phyloP scores from a whole-genome alignment of 2,797 vertebrate species.

The Phoxinus dragarum region DNA sequence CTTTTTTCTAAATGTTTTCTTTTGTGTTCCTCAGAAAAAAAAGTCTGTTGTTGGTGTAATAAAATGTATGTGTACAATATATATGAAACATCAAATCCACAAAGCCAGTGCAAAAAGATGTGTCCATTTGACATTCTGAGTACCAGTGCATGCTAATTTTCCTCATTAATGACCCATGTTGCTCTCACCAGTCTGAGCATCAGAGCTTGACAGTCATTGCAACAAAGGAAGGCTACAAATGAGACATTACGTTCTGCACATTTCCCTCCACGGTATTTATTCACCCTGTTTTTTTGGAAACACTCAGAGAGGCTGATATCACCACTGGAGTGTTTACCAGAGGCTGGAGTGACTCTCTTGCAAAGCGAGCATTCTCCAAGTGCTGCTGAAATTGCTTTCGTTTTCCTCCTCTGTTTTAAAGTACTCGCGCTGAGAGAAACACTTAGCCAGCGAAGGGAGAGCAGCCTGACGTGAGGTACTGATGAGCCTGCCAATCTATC shows the following conservation, averaged over 20 bases:
- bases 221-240: constrained; percentile 5
- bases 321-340: constrained; percentile 51
- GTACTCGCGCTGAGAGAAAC: constrained; percentile 52
- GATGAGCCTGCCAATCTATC: constrained; percentile 58
- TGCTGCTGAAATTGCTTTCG: constrained; percentile 59
- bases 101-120: background rate
- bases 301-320: constrained; percentile 40
- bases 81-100: background rate
- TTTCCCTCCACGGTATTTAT: constrained; percentile 12
- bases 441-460: constrained; percentile 35
- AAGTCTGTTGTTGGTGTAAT: background rate
- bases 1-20: too few species aligned
- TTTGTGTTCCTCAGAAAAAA: too few species aligned
- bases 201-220: background rate
- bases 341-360: constrained; percentile 48
- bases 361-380: constrained; percentile 40
- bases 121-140: constrained; percentile 1
- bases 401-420: constrained; percentile 57
- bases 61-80: background rate
- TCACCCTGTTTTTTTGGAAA: background rate
- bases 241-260: background rate
- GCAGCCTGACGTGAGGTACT: constrained; percentile 46
- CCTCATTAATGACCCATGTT: constrained; percentile 12
- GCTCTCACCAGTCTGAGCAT: background rate
- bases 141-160: background rate